These are phyloP conservation scores for Furcifer pardalis DNA, from an alignment of 2,797 vertebrate genomes.

Conservation along the genomic window DNA sequence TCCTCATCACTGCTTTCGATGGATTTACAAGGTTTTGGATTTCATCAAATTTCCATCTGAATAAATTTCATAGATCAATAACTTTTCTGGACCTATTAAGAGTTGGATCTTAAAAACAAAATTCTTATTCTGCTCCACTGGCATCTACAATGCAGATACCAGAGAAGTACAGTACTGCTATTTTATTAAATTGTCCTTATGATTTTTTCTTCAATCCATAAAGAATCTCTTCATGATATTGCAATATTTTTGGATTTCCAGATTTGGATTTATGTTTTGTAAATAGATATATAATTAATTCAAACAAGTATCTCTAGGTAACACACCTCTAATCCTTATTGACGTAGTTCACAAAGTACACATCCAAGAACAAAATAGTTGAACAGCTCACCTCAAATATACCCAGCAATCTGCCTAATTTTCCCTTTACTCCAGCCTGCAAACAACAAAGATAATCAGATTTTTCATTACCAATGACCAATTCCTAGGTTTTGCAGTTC, in stretches of 20 bases:
- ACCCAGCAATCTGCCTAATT: slow-evolving; percentile 92
- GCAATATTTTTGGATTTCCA: background rate
- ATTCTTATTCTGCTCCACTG: background rate
- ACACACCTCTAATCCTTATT: background rate
- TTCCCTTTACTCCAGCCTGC: slow-evolving; percentile 96
- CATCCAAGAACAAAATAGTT: background rate
- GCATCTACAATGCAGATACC: background rate
- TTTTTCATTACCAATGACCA: background rate
- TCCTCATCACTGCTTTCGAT: background rate
- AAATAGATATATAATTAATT: background rate
- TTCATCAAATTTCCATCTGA: background rate
- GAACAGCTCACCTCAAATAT: slow-evolving; percentile 94
- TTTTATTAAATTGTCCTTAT: background rate
- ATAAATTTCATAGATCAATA: background rate
- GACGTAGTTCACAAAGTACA: background rate
- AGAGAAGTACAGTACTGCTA: background rate
- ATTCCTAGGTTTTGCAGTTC: background rate
- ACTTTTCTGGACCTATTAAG: background rate
- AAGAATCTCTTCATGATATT: background rate
- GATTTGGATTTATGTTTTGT: background rate
- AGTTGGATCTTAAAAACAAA: background rate
- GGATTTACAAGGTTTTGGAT: background rate
- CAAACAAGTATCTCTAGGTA: background rate
- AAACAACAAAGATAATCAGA: slow-evolving; percentile 51
- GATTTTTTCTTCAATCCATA: background rate